Conservation (phyloP, 2,113 vertebrate genomes). For the Perca fluviatilis region DNA sequence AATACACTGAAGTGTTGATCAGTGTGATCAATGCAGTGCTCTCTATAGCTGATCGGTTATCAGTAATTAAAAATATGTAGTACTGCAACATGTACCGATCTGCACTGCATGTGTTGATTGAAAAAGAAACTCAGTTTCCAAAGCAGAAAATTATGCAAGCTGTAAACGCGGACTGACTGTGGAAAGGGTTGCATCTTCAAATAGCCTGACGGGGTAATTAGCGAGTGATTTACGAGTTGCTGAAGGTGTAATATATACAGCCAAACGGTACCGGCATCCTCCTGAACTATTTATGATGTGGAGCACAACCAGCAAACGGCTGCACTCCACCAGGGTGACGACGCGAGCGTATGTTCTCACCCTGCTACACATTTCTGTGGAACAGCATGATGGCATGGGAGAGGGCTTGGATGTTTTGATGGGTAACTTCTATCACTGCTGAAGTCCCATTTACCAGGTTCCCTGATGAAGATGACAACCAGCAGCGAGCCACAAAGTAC, state of each 20-base stretch:
- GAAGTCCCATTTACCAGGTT: background rate
- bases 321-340: conserved; percentile 52
- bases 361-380: conserved; percentile 24
- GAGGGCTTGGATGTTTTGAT: conserved; percentile 18
- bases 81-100: background rate
- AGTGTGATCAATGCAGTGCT: background rate
- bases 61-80: background rate
- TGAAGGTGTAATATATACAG: conserved; percentile 59
- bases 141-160: background rate
- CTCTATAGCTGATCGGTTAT: background rate
- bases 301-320: conserved; percentile 33
- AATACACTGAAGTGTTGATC: background rate
- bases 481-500: background rate
- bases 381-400: conserved; percentile 10
- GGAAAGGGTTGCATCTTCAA: conserved; percentile 53
- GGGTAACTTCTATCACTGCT: background rate
- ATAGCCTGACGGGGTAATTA: conserved; percentile 66
- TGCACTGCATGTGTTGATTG: background rate
- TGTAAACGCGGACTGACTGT: background rate
- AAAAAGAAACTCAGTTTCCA: background rate
- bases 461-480: conserved; percentile 10
- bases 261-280: conserved; percentile 43
- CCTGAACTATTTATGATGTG: conserved; percentile 50
- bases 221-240: conserved; percentile 69
- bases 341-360: conserved; percentile 43